Evolutionary conservation across 1,140 invertebrate genomes (phyloP), one percentile per base, ranked within the genome.

Genomic region (Cotesia vestalis): DNA sequence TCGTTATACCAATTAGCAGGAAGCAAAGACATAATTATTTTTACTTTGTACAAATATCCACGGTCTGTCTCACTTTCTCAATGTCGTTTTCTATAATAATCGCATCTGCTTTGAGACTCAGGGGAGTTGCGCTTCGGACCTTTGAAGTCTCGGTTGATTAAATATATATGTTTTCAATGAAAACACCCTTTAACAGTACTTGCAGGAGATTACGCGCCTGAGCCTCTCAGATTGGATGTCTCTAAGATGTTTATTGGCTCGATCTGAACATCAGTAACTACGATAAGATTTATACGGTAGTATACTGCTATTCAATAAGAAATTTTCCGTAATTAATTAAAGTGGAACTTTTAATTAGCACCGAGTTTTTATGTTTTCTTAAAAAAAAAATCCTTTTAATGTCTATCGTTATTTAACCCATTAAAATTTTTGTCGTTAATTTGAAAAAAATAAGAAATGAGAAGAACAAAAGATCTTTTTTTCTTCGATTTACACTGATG

Each of bases 111-210:
- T 36, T 52, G n/a, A 52, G 20, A 71, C 61, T 71, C 51, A 6
- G 34, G 69, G 69, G 66, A 72, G 67, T 57, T 62, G 78, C 78
- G 69, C 63, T 76, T 77, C 68, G 64, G 77, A 76, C 78, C 71
- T 79, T 79, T 78, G 77, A 78, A 79, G 76, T 80, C 74, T 35
- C 68, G 64, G 60, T 61, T 76, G 73, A 78, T 78, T 80, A 79
- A 80, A 80, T 76, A 80, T 73, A 76, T 75, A 71, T 80, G 79
- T 80, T 82, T 82, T 79, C 76, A 82, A 78, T 82, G 76, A 78
- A 81, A 81, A 80, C 77, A 82, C 77, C 74, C 78, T 79, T 76
- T 64, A 79, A 81, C 77, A 79, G 77, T 80, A 77, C 79, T 80
- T 80, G 78, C 74, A 76, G 80, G 78, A 79, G 80, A 80, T 81